Evolutionary conservation across 2,888 invertebrate species (phyloP), one percentile per base, ranked within the genome.

Genomic region (Habrosyne pyritoides): DNA sequence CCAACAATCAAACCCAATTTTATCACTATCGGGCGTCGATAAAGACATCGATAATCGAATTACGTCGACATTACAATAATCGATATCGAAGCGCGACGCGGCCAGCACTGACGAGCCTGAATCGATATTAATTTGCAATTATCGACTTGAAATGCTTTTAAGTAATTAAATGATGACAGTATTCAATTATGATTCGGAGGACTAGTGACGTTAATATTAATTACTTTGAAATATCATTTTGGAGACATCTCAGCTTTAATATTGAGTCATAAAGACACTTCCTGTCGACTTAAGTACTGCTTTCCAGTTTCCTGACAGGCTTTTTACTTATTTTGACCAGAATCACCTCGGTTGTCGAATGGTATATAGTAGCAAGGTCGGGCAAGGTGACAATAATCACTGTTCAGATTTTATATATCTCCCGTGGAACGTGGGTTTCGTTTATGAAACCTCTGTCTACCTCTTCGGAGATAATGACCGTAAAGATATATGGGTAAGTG

Each of bases 31-130:
- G 64, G 61, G 62, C 64, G 57, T 67, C 67, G 70, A 73, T 70
- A 69, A 67, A 67, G 64, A 61, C 67, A 54, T 69, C 63, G 63
- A 69, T 79, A 79, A 79, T 75, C 66, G 66, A 73, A 69, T 78
- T 61, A 75, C 61, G 56, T 60, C 61, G 65, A 66, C 54, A 47
- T 64, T 64, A 63, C 54, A 66, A 67, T 67, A 69, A 69, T 67
- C 65, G 67, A 63, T 62, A 46, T 50, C 48, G 58, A 55, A 53
- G 12, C 52, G 61, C 56, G 55, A 33, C 52, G 33, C 36, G 42
- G 52, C 33, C 53, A 30, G 18, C 54, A 52, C 55, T 53, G 52
- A 55, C 61, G 50, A 53, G 55, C 30, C 59, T 58, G 12, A 30
- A 28, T 50, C 50, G 10, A 28, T 21, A 50, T 50, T 50, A 50